Evolutionary conservation across 1,140 invertebrate genomes (phyloP).

Genomic region (Platorchestia sp.): DNA sequence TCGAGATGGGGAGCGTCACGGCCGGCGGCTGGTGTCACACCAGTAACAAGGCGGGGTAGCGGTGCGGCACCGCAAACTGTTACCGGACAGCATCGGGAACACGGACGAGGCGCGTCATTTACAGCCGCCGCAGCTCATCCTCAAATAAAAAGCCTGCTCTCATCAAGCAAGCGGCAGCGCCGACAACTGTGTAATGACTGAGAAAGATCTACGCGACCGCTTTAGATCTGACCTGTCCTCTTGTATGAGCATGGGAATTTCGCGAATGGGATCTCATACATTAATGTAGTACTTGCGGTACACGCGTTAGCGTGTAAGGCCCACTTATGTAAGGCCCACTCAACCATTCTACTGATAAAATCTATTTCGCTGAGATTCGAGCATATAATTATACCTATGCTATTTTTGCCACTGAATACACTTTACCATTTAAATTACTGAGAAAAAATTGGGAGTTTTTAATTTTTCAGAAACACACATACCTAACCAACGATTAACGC

Average conservation of each 20-base stretch:
- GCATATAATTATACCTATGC: background rate
- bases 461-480: too few relatives aligned
- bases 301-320: too few relatives aligned
- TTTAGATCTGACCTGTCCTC: background rate
- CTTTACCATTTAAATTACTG: too few relatives aligned
- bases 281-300: background rate
- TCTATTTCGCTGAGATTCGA: background rate
- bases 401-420: background rate
- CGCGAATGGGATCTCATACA: background rate
- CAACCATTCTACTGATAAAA: background rate
- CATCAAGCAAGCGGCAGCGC: too few relatives aligned
- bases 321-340: background rate
- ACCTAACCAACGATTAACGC: too few relatives aligned
- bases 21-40: background rate
- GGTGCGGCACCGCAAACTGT: constrained; percentile 46
- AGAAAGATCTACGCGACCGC: background rate
- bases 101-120: background rate
- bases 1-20: background rate
- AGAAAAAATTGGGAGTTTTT: too few relatives aligned
- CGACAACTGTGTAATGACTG: too few relatives aligned
- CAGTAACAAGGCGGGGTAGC: constrained; percentile 20
- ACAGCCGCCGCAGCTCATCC: background rate
- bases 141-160: background rate
- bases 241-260: background rate
- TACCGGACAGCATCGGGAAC: constrained; percentile 13